A percentile compares a stretch with the other conserved stretches of the same genome.
Evolutionary conservation across 2,113 vertebrate species (phyloP).

Genomic region (Lophochroa leadbeateri): DNA sequence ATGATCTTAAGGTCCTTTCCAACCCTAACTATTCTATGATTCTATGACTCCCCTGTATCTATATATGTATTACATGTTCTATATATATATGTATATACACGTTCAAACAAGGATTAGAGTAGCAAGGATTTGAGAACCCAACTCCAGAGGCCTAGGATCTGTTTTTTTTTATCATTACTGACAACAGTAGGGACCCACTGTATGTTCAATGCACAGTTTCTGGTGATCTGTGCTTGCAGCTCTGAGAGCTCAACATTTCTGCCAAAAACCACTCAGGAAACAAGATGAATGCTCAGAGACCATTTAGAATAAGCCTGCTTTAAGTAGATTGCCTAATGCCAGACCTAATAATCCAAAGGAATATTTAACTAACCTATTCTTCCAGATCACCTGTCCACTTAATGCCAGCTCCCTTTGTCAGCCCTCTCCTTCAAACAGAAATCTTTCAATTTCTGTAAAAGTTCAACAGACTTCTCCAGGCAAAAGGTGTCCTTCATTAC

Average conservation of each 20-base stretch:
- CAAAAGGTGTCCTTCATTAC: neutral
- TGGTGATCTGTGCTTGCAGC: neutral
- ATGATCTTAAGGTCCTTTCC: too few species aligned
- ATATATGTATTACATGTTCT: neutral
- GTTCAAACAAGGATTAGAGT: neutral
- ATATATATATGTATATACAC: neutral
- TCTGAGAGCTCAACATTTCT: neutral
- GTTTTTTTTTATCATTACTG: fast-evolving
- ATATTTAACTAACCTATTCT: neutral
- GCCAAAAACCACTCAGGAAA: neutral
- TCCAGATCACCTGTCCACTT: neutral
- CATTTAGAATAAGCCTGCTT: neutral
- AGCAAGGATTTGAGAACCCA: neutral
- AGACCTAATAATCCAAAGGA: neutral
- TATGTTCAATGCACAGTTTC: neutral
- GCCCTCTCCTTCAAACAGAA: neutral
- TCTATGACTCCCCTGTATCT: neutral
- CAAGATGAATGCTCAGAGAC: neutral
- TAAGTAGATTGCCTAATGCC: neutral
- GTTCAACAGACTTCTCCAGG: neutral
- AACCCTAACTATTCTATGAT: too few species aligned
- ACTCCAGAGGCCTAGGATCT: neutral
- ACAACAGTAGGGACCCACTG: neutral
- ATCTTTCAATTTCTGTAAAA: neutral
- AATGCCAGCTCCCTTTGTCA: neutral